Evolutionary conservation across 1,140 invertebrate species (phyloP), one percentile per base, ranked within the genome.

Genomic region (Hypsibius dujardini): DNA sequence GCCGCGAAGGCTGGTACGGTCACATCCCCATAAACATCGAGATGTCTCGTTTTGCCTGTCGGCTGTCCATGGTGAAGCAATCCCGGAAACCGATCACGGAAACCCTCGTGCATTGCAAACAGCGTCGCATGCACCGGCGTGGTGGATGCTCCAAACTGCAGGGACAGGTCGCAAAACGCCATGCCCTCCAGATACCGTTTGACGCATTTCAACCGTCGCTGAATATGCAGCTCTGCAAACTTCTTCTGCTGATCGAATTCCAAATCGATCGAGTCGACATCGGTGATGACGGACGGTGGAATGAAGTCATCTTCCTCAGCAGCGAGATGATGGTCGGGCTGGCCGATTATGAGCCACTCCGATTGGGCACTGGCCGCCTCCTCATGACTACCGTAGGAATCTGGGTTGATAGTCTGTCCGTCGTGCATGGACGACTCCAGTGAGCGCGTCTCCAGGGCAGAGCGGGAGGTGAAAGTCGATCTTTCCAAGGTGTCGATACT

Each of bases 301-400:
- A 56, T 56, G n/a, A 7, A 12, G 12, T 67, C 62, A 15, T 67
- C 12, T 42, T 45, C 42, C 45, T 67, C 12, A 67, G 42, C 3
- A 7, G 42, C 62, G 7, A 67, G 12, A 3, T 67, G 12, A 15
- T 7, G 3, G 12, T 67, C 62, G 7, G 62, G 62, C 42, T 67
- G 62, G 7, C 62, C 62, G 42, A 67, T 3, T 3, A 67, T 7
- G 62, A 67, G 12, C 62, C 62, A 67, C 12, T 42, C 3, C 3
- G 3, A 7, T 12, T 45, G 3, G 42, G 42, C 42, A 45, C 3
- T 7, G n/a, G 7, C n/a, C 45, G 12, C 42, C 62, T 67, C 62
- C 12, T 67, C 62, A 67, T 12, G 62, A 42, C 62, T 67, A 3
- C 42, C 3, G 62, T 67, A 67, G 3, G 62, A 67, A 7, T 67